Conservation (phyloP, 2,797 vertebrate species). For the Micropoecilia bifurca region DNA sequence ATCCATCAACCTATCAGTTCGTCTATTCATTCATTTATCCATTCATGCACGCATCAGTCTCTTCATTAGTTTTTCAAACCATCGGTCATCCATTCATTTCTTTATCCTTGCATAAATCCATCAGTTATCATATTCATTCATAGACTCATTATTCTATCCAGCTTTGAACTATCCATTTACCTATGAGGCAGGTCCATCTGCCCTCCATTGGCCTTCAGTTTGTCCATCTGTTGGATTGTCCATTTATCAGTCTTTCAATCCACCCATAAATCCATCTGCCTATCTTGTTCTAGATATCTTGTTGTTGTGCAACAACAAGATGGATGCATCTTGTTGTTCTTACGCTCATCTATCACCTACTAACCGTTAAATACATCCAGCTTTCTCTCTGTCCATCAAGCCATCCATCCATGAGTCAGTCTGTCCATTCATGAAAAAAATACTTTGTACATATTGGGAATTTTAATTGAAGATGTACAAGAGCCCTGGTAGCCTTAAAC, state of each 20-base stretch:
- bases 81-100: background rate
- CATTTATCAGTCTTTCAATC: background rate
- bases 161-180: background rate
- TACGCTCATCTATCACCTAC: background rate
- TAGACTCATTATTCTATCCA: background rate
- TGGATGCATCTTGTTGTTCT: background rate
- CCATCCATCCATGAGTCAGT: background rate
- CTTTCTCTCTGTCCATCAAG: background rate
- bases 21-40: background rate
- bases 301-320: too few relatives aligned
- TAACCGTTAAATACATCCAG: background rate
- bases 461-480: background rate
- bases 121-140: background rate
- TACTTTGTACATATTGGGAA: background rate
- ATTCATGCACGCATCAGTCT: background rate
- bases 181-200: background rate
- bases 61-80: background rate
- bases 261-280: background rate
- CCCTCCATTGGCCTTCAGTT: background rate
- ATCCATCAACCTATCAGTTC: background rate
- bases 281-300: too few relatives aligned
- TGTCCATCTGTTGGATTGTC: background rate
- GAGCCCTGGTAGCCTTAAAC: slow-evolving; percentile 24
- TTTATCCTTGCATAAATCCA: background rate
- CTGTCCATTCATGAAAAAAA: background rate